Conservation (phyloP, 2,888 invertebrate species). For the Xestobium rufovillosum region DNA sequence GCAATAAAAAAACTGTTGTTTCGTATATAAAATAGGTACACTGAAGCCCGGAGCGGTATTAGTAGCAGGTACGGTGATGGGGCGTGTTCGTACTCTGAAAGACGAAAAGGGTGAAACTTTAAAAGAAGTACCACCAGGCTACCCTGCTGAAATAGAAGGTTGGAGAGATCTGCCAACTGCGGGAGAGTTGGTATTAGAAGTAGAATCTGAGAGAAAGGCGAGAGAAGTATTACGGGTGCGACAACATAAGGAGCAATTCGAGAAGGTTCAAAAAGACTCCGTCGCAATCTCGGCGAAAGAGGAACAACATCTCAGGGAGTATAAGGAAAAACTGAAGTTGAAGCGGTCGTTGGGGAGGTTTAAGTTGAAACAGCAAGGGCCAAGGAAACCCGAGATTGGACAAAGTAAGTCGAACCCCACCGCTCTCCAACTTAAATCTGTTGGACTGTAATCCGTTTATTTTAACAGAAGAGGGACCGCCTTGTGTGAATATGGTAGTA, state of each 20-base stretch:
- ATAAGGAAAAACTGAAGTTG: slow-evolving; percentile 52
- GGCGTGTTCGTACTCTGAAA: slow-evolving; percentile 72
- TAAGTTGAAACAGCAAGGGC: slow-evolving; percentile 49
- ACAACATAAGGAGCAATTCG: slow-evolving; percentile 49
- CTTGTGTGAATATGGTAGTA: slow-evolving; percentile 42
- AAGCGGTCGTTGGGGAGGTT: slow-evolving; percentile 56
- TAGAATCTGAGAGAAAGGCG: slow-evolving; percentile 45
- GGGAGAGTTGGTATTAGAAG: slow-evolving; percentile 82
- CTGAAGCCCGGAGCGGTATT: slow-evolving; percentile 67
- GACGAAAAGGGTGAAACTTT: slow-evolving; percentile 66
- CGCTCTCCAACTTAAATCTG: too few species aligned
- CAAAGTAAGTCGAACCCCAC: slow-evolving; percentile 22
- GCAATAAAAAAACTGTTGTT: too few species aligned
- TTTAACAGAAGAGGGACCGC: slow-evolving; percentile 29
- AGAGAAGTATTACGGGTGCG: slow-evolving; percentile 43
- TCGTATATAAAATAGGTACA: too few species aligned
- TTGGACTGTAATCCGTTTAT: too few species aligned
- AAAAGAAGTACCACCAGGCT: slow-evolving; percentile 64
- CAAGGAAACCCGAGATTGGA: slow-evolving; percentile 50
- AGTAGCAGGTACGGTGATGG: slow-evolving; percentile 80
- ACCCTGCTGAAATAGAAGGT: slow-evolving; percentile 80
- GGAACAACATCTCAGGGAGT: slow-evolving; percentile 56
- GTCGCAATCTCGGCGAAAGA: slow-evolving; percentile 58
- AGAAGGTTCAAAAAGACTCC: slow-evolving; percentile 57
- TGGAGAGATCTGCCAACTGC: slow-evolving; percentile 87